These are phyloP conservation scores for Pachycephala philippinensis DNA, from an alignment of 2,113 vertebrate genomes.

Conservation along the genomic window DNA sequence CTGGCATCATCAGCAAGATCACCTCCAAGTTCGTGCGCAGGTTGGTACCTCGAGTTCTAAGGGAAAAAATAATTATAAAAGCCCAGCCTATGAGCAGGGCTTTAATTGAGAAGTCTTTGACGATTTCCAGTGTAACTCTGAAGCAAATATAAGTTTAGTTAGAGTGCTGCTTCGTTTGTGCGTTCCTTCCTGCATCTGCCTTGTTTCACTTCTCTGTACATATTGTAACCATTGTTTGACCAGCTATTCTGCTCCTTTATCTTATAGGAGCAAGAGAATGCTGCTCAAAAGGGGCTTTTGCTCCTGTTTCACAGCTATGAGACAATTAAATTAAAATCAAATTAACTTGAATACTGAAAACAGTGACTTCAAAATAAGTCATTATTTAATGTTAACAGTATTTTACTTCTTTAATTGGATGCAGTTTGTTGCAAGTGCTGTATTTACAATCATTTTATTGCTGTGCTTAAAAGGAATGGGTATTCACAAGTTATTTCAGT, in stretches of 20 bases:
- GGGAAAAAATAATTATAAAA: neutral
- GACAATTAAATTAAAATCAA: neutral
- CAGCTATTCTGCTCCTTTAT: neutral
- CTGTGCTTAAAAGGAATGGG: neutral
- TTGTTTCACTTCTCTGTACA: neutral
- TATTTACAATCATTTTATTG: neutral
- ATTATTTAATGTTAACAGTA: neutral
- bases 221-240: neutral
- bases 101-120: neutral
- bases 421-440: neutral
- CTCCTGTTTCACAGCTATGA: neutral
- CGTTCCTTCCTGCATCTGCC: neutral
- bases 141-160: neutral
- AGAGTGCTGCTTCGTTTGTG: neutral
- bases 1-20: conserved; percentile 95
- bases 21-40: conserved; percentile 97
- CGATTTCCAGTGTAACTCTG: neutral
- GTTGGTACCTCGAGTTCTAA: conserved; percentile 72
- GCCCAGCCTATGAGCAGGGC: neutral
- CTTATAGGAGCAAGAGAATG: neutral
- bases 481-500: neutral
- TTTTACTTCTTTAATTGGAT: neutral
- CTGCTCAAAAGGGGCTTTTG: neutral
- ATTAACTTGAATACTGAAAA: neutral
- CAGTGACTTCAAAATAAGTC: neutral